Evolutionary conservation across 2,888 invertebrate species (phyloP).

Genomic region (Laothoe populi): DNA sequence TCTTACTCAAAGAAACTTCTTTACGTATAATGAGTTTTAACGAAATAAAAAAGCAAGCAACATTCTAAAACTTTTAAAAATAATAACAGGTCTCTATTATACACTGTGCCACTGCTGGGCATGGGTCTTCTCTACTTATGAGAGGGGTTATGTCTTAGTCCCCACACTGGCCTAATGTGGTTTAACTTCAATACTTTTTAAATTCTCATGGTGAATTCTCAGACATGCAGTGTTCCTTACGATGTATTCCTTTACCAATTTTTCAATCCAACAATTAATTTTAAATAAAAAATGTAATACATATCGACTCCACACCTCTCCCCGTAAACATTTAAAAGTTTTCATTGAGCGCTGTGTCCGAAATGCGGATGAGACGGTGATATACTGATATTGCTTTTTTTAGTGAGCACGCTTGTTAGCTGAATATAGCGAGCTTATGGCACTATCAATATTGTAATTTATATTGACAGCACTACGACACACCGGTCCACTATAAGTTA

Average conservation of each 20-base stretch:
- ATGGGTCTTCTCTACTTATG: too few species aligned
- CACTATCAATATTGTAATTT: slow-evolving; percentile 74
- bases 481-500: slow-evolving; percentile 2
- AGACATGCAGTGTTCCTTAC: too few species aligned
- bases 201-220: too few species aligned
- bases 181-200: too few species aligned
- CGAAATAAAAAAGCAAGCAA: too few species aligned
- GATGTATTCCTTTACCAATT: neutral
- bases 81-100: too few species aligned
- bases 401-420: slow-evolving; percentile 71
- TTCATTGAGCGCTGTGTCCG: slow-evolving; percentile 67
- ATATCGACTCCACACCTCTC: slow-evolving; percentile 57
- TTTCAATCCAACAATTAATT: slow-evolving; percentile 1
- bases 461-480: slow-evolving; percentile 25
- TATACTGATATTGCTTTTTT: slow-evolving; percentile 78
- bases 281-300: slow-evolving; percentile 32
- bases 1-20: too few species aligned
- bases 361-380: slow-evolving; percentile 75
- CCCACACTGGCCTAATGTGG: too few species aligned
- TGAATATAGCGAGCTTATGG: slow-evolving; percentile 62
- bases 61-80: too few species aligned
- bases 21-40: too few species aligned
- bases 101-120: too few species aligned
- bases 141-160: too few species aligned
- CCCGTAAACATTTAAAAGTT: slow-evolving; percentile 58